These are phyloP conservation scores for Pseudoips prasinana DNA, from an alignment of 2,888 invertebrate species.

Conservation along the genomic window DNA sequence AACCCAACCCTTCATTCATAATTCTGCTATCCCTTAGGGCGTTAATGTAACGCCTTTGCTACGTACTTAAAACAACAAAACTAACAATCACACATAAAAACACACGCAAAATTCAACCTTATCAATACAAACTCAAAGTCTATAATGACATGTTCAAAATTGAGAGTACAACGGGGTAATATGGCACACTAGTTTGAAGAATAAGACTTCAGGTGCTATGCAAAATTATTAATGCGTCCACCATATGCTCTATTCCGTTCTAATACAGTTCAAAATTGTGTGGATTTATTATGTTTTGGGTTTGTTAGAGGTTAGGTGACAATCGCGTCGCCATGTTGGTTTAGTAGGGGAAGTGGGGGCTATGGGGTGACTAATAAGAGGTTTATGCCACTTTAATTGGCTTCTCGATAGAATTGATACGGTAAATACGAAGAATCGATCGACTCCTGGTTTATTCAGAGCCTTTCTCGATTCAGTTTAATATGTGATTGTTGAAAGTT, in stretches of 20 bases:
- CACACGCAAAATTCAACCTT: constrained; percentile 33
- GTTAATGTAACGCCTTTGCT: constrained; percentile 78
- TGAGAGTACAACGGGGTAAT: constrained; percentile 56
- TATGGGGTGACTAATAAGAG: constrained; percentile 73
- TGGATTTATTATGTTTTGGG: constrained; percentile 18
- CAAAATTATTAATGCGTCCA: constrained; percentile 24
- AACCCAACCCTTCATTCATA: constrained; percentile 75
- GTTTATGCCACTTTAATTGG: constrained; percentile 77
- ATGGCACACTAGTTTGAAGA: constrained; percentile 66
- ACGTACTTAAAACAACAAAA: constrained; percentile 64
- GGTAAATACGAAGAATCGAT: constrained; percentile 42
- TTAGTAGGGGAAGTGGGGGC: constrained; percentile 60
- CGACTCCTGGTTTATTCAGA: constrained; percentile 55
- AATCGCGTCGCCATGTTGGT: constrained; percentile 79
- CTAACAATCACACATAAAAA: constrained; percentile 63
- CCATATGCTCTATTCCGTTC: constrained; percentile 20
- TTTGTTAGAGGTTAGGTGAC: constrained; percentile 68
- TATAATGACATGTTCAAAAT: constrained; percentile 18
- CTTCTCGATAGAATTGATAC: constrained; percentile 60
- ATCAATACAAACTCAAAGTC: constrained; percentile 12
- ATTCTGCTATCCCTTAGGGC: constrained; percentile 71
- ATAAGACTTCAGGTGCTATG: constrained; percentile 65
- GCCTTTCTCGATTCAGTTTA: constrained; percentile 15
- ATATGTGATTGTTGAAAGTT: no score
- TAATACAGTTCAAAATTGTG: constrained; percentile 17